Base-by-base conservation (phyloP, 2,888 invertebrate genomes). In the Ametastegia equiseti region DNA sequence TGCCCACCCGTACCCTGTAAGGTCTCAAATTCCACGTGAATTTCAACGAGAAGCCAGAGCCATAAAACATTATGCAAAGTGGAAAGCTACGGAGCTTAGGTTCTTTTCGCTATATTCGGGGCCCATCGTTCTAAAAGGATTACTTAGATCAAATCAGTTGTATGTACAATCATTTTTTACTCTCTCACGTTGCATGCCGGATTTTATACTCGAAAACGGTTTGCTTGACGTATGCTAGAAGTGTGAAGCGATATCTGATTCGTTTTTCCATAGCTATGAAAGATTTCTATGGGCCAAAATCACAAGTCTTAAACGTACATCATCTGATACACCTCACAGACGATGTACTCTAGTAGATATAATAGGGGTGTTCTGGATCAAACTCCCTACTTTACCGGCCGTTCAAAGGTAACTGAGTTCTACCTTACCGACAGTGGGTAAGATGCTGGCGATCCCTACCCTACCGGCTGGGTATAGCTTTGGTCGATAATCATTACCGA, bases 271-370 rank as follows among this genome's bases (percentile, higher is more conserved):
- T 63, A 63, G 60, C 60, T 15, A 63, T 63, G 15, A 63, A 63
- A 63, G 60, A 63, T 63, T 63, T 30, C 15, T 63, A 63, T 63
- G 60, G 60, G 30, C 60, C 60, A 33, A 63, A 63, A 63, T 63
- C 60, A 30, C 60, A 63, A 63, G 30, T 63, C 30, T 15, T 33
- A 63, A 63, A 63, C 60, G 60, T 63, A 63, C 60, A 63, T 63
- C 60, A 63, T 63, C 15, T 63, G 13, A 63, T 27, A 27, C 60
- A 63, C 60, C 30, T 33, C 13, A 30, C 60, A 63, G 60, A 63
- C 27, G 60, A 63, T 63, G 60, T 63, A 63, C 60, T 63, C 60
- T 63, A n/a, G n/a, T n/a, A n/a, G n/a, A n/a, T n/a, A n/a, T n/a
- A n/a, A n/a, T n/a, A n/a, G n/a, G n/a, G n/a, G n/a, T n/a, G n/a